Conservation (phyloP, 2,797 vertebrate species). For the Novumbra hubbsi region DNA sequence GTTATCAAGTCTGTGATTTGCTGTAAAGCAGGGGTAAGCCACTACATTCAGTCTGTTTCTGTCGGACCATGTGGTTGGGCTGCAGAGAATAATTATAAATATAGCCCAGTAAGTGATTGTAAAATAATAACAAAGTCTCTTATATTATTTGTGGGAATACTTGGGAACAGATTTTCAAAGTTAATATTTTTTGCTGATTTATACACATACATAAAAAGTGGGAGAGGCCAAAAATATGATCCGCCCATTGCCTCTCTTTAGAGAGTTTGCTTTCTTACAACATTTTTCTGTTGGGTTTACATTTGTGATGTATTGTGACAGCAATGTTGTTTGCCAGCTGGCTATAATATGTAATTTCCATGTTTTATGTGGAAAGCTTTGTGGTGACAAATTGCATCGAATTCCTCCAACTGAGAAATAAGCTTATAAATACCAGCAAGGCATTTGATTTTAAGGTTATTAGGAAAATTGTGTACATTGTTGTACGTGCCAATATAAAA, state of each 20-base stretch:
- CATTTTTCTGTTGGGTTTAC: conserved; percentile 20
- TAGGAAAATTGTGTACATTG: not conserved
- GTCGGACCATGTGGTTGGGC: too few relatives aligned
- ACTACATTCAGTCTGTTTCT: too few relatives aligned
- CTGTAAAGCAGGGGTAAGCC: conserved; percentile 1
- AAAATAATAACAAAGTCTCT: too few relatives aligned
- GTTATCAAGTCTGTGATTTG: not conserved
- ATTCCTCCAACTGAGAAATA: not conserved
- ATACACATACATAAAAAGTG: too few relatives aligned
- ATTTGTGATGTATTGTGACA: conserved; percentile 32
- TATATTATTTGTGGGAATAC: too few relatives aligned
- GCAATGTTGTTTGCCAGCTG: conserved; percentile 36
- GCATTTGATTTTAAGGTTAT: not conserved
- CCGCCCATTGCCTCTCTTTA: conserved; percentile 26
- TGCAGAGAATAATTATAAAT: too few relatives aligned
- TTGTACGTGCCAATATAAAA: not conserved
- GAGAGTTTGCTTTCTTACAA: conserved; percentile 49
- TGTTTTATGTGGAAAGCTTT: conserved; percentile 12
- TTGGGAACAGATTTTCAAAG: too few relatives aligned
- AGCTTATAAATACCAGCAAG: conserved; percentile 1
- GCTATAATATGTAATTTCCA: not conserved
- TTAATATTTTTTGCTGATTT: too few relatives aligned
- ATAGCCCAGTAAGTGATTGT: too few relatives aligned
- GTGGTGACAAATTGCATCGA: not conserved
- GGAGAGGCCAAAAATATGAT: not conserved